Base-by-base conservation (phyloP, 2,888 invertebrate genomes). In the Chymomyza caudatula region DNA sequence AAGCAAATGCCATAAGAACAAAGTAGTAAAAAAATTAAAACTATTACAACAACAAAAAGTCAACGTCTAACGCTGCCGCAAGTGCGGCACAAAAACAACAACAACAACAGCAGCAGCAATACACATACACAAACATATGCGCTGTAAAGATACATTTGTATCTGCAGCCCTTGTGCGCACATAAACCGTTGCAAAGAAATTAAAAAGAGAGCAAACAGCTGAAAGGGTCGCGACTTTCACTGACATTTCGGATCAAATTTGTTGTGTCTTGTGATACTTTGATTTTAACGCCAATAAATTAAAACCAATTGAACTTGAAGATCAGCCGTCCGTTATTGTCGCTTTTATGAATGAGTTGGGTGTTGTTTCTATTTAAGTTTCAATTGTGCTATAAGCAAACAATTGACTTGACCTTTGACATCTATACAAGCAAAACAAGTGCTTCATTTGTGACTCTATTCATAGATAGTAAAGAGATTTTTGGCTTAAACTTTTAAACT, bases 141-240 rank as follows among this genome's bases (percentile, higher is more conserved):
- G 37, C 54, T 3, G 17, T 17, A 19, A 17, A 69, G 78, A 80
- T 85, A 83, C 69, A 83, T 73, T 80, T 78, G 84, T 83, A 80
- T 84, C 84, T 75, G 17, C 54, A 54, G 65, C 69, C 23, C 20
- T 43, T n/a, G 19, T 15, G 47, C 49, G 54, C 25, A 23, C 20
- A 42, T 54, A 44, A 37, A 37, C 11, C 37, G 37, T 4, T 37
- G 11, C 53, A 56, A 49, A 47, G 37, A 51, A 52, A 55, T 37
- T 55, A 42, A 42, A 13, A 49, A 13, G 37, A 44, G 51, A 8
- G 53, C 60, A 56, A 42, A 43, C 54, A 25, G 22, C 65, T 60
- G 70, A 74, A 83, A 79, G 87, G 88, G 88, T 87, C 86, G 80
- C 70, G 86, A 81, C 87, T 84, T 85, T 83, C 82, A 73, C 78